These are phyloP conservation scores for Anthophora plumipes DNA, from an alignment of 2,888 invertebrate genomes.

Conservation along the genomic window DNA sequence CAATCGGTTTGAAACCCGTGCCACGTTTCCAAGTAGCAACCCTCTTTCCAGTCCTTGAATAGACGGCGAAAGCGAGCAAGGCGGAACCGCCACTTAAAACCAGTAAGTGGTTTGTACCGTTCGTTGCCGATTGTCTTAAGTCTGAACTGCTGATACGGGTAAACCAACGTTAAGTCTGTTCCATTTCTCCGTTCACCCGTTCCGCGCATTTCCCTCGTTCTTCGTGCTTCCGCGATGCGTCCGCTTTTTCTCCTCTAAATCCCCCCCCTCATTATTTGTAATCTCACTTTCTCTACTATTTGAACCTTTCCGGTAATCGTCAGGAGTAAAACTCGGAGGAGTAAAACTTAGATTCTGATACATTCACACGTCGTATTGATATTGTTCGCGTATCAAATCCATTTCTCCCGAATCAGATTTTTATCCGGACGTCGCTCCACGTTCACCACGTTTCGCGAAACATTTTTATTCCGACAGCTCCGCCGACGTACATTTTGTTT, in stretches of 20 bases:
- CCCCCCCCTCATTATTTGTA: neutral
- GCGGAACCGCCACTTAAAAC: slow-evolving; percentile 68
- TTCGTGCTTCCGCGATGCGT: neutral
- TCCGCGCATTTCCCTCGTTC: slow-evolving; percentile 8
- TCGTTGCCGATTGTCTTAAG: slow-evolving; percentile 68
- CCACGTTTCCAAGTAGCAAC: slow-evolving; percentile 45
- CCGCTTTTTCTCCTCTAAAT: neutral
- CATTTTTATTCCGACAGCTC: slow-evolving; percentile 28
- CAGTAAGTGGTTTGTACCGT: slow-evolving; percentile 71
- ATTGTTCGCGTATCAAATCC: neutral
- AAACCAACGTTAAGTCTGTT: slow-evolving; percentile 28
- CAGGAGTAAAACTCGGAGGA: neutral
- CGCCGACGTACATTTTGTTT: slow-evolving; percentile 28
- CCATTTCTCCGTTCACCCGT: slow-evolving; percentile 4
- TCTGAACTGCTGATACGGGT: slow-evolving; percentile 38
- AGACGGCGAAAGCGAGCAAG: slow-evolving; percentile 44
- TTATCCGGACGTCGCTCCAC: neutral
- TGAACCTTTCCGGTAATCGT: neutral
- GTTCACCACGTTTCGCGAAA: neutral
- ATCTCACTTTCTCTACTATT: neutral
- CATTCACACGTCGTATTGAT: no score
- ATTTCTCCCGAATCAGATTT: neutral
- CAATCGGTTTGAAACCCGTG: slow-evolving; percentile 36
- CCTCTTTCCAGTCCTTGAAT: slow-evolving; percentile 21
- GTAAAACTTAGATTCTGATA: no score